These are phyloP conservation scores for Agapornis canus DNA, from an alignment of 2,797 vertebrate genomes.

Conservation along the genomic window DNA sequence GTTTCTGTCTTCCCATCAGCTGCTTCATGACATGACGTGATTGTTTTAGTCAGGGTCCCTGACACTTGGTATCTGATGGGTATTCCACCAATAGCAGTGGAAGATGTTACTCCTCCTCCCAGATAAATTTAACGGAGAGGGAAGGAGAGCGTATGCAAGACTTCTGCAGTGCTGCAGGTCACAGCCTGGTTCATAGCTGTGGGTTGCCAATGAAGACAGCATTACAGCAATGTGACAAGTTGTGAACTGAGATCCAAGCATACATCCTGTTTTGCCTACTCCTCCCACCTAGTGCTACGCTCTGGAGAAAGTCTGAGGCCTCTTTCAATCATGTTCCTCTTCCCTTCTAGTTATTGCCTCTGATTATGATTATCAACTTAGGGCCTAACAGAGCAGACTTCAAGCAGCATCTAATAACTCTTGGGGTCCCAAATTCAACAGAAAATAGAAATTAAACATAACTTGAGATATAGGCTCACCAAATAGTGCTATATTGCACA, in stretches of 20 bases:
- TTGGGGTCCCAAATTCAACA: not conserved
- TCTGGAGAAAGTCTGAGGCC: not conserved
- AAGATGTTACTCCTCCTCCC: not conserved
- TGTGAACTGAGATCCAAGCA: not conserved
- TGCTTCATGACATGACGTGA: not conserved
- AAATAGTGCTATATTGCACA: not conserved
- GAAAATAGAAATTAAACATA: not conserved
- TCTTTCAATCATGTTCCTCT: not conserved
- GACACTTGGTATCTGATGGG: not conserved
- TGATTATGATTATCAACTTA: not conserved
- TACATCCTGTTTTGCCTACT: not conserved
- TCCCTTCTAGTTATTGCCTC: not conserved
- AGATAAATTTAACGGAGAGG: not conserved
- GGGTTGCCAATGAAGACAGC: not conserved
- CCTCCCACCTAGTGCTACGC: rapidly evolving
- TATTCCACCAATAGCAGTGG: not conserved
- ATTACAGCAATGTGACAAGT: rapidly evolving
- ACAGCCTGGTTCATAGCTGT: not conserved
- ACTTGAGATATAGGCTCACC: not conserved
- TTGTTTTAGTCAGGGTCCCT: not conserved
- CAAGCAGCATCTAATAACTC: not conserved
- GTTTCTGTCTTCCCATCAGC: not conserved
- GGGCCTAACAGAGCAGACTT: not conserved
- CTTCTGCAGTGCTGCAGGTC: not conserved
- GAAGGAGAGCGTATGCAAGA: rapidly evolving